Evolutionary conservation across 2,888 invertebrate species (phyloP), one percentile per base, ranked within the genome.

Genomic region (Acleris emargana): DNA sequence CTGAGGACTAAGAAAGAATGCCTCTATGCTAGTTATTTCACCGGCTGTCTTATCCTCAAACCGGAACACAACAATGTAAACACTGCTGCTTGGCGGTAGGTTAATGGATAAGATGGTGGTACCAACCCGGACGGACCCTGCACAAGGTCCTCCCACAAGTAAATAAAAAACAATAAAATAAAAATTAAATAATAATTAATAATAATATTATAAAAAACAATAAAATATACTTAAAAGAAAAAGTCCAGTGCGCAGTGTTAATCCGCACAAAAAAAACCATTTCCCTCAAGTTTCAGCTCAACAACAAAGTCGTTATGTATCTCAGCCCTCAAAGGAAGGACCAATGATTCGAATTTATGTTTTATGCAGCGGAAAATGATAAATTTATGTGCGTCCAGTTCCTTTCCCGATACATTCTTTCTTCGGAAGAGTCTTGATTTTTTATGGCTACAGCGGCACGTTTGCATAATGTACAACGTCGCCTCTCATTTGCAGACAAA

Each of bases 361-460:
- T 91, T 91, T 90, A 91, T 91, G 90, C 90, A 88, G 87, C 86
- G 91, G 91, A 92, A 92, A 91, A 91, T 91, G 81, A 92, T 87
- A 91, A 91, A 91, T 92, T 91, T 91, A 91, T 88, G 84, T 76
- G 73, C 78, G 91, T 88, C 90, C 91, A 89, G 90, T 87, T 89
- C 89, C 89, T 85, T 81, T 77, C 76, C 71, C 81, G 76, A 85
- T 83, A 83, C 82, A 83, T 79, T 80, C 73, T 75, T 77, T 74
- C 78, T 79, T 83, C 76, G 74, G 74, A 73, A 82, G 77, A 81
- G 75, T 81, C 83, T 79, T 83, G 82, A 84, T 84, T 89, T 84
- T 89, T 90, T 89, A 91, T 84, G 82, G 87, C 86, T 84, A 87
- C 79, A 82, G 84, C 80, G 79, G 76, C 86, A 84, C 85, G 84